These are phyloP conservation scores for Nannospalax galili DNA, from an alignment of 2,113 vertebrate species.

Conservation along the genomic window DNA sequence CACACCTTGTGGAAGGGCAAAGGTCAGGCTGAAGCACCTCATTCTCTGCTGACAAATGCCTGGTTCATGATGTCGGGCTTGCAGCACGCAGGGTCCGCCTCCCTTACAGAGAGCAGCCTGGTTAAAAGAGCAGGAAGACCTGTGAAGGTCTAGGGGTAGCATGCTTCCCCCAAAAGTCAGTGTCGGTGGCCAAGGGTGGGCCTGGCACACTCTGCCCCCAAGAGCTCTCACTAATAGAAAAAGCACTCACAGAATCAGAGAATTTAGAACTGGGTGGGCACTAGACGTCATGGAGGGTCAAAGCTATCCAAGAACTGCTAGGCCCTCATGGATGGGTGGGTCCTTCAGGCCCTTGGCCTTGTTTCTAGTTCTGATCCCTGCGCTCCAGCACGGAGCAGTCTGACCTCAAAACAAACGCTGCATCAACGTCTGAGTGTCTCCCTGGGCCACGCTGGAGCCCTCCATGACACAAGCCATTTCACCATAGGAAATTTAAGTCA, in stretches of 20 bases:
- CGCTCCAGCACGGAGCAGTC: neutral
- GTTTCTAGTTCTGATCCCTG: neutral
- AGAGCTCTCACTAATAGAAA: neutral
- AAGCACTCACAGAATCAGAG: neutral
- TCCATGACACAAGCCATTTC: neutral
- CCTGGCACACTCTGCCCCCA: neutral
- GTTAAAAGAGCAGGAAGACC: neutral
- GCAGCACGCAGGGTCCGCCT: rapidly evolving
- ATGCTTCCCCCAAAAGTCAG: neutral
- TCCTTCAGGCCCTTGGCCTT: neutral
- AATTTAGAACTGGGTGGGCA: neutral
- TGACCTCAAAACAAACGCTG: neutral
- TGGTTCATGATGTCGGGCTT: neutral
- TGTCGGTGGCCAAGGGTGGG: neutral
- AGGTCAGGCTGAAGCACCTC: neutral
- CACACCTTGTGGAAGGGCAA: rapidly evolving
- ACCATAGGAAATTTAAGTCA: neutral
- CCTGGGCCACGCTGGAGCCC: neutral
- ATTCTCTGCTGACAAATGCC: neutral
- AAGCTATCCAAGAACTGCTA: neutral
- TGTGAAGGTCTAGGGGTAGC: neutral
- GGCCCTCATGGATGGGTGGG: rapidly evolving
- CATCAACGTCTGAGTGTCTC: neutral
- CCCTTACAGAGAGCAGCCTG: neutral
- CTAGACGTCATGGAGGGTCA: too few species aligned